Base-by-base conservation (phyloP, 2,888 invertebrate species). In the Entomobrya multifasciata region DNA sequence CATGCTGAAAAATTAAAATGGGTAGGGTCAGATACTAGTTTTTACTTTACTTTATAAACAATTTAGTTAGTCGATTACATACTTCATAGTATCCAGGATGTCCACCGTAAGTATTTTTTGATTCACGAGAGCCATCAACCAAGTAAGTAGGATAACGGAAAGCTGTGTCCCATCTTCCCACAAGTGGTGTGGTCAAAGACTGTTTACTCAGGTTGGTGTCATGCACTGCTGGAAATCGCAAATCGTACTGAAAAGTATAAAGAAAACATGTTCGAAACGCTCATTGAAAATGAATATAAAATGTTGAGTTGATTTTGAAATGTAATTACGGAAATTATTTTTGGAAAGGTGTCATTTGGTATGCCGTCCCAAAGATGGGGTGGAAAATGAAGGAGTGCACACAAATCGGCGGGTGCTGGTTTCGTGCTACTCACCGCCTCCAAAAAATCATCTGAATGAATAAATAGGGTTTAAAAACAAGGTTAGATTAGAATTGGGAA, bases 151-250 rank as follows among this genome's bases (percentile, higher is more conserved):
- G 79, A 27, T 72, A 78, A 4, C 60, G 17, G 6, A 52, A 57
- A 2, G 22, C 20, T 0, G 85, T 85, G 20, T 85, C 79, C 87
- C 84, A 87, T 25, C 72, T 17, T 17, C 65, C 55, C 0, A 80
- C 87, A 4, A 80, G n/a, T n/a, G n/a, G n/a, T n/a, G n/a, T n/a
- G 11, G 77, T 41, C 2, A 83, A 30, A 1, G 74, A 62, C 5
- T 30, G 10, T 44, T 36, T 55, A 13, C 22, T 30, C 10, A 0
- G 30, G 15, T 52, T 44, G 13, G 15, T 11, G 57, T 74, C 82
- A n/a, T 85, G 85, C 1, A 84, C 70, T 13, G 85, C 85, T 10
- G 85, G 84, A 41, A 87, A 76, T 15, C 87, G 65, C n/a, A 87
- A 74, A 6, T 70, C 36, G 22, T 78, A 87, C 87, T 87, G 20